Evolutionary conservation across 2,113 vertebrate species (phyloP).

Genomic region (Hepsetus odoe): DNA sequence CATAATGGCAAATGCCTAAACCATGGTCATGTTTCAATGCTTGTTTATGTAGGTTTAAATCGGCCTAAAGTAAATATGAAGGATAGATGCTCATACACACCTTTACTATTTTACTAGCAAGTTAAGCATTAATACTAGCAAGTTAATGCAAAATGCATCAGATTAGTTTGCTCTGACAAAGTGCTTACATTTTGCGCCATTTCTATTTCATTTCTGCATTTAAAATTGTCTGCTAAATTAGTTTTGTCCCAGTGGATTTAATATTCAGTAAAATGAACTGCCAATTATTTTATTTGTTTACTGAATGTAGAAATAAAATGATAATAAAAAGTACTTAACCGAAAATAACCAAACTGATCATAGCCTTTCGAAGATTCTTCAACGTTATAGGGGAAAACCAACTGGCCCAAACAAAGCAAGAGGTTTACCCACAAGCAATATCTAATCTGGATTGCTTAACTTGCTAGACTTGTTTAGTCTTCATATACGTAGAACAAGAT

Average conservation of each 20-base stretch:
- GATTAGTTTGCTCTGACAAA: background rate
- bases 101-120: too few species aligned
- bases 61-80: background rate
- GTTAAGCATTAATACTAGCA: too few species aligned
- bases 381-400: background rate
- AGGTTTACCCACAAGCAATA: background rate
- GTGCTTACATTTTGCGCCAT: background rate
- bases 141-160: background rate
- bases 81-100: background rate
- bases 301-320: background rate
- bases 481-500: background rate
- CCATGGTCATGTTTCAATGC: background rate
- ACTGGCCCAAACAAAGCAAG: constrained; percentile 1
- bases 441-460: background rate
- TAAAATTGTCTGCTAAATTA: background rate
- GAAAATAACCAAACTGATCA: too few species aligned
- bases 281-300: background rate
- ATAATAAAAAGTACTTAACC: background rate
- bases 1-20: constrained; percentile 15
- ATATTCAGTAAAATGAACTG: too few species aligned
- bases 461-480: background rate
- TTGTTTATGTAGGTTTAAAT: constrained; percentile 7
- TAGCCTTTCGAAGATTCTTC: background rate
- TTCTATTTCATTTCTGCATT: background rate
- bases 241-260: background rate